Evolutionary conservation across 2,113 vertebrate genomes (phyloP), one percentile per base, ranked within the genome.

Genomic region (Vulpes vulpes): DNA sequence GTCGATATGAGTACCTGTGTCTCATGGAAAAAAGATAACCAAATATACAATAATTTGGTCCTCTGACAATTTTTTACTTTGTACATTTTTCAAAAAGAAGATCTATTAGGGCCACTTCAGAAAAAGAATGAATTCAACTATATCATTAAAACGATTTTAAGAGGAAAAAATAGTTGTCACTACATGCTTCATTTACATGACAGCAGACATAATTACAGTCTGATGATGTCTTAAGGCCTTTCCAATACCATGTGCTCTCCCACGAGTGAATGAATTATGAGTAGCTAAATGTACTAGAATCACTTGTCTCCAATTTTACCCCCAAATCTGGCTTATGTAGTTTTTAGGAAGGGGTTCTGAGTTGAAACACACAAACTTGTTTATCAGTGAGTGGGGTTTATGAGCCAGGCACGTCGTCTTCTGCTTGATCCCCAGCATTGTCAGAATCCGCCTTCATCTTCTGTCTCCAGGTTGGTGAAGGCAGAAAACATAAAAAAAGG

Each of bases 401-500:
- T 80, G 20, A 95, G 55, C 60, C n/a, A 57, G 30, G 55, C 43
- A 85, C 73, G 53, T 73, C 62, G 78, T 38, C n/a, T 90, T 81
- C 57, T 73, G 30, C 49, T 5, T 88, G 92, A 92, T 65, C 88
- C 62, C 43, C 81, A 49, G 35, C 32, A 74, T 78, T 78, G 59
- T 60, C 55, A 90, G 74, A 94, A 88, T 88, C 25, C 82, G 35
- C 38, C 25, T 83, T 55, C 69, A 78, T 92, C 94, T 93, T 62
- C 51, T 93, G n/a, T 87, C 86, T 97, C 76, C 90, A 96, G 86
- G 87, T 88, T 95, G 92, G 65, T 84, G 74, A 97, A 97, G 32
- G 74, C 80, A 91, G 84, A 94, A 97, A 96, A 97, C 85, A 81
- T 90, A 43, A 93, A 96, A 97, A 97, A 82, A 65, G n/a, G 83